Evolutionary conservation across 2,113 vertebrate species (phyloP).

Genomic region (Pongo abelii): DNA sequence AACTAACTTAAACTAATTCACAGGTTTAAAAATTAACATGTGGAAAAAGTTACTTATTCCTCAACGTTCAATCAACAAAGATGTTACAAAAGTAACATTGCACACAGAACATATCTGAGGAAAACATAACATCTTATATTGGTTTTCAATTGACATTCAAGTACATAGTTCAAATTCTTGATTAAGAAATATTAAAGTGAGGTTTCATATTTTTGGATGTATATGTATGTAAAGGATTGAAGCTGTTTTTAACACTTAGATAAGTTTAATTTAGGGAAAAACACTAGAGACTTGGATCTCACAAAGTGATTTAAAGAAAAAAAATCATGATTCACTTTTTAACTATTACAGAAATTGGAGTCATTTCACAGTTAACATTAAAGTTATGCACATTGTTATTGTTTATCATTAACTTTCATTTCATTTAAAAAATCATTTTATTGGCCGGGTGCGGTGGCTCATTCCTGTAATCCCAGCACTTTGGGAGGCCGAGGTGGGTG

Average conservation of each 20-base stretch:
- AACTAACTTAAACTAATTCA: slow-evolving; percentile 33
- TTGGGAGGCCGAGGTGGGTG: too few relatives aligned
- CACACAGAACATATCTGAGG: neutral
- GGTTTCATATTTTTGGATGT: neutral
- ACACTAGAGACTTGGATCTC: slow-evolving; percentile 9
- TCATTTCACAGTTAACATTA: neutral
- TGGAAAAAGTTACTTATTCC: slow-evolving; percentile 23
- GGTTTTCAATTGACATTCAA: slow-evolving; percentile 36
- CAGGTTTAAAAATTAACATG: slow-evolving; percentile 27
- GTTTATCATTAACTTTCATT: slow-evolving; percentile 21
- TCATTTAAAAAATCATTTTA: neutral
- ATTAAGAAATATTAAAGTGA: slow-evolving; percentile 41
- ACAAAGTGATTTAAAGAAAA: slow-evolving; percentile 34
- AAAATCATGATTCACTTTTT: neutral
- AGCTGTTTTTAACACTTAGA: slow-evolving; percentile 39
- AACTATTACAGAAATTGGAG: neutral
- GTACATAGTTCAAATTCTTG: neutral
- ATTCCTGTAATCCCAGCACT: too few relatives aligned
- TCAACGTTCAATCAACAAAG: slow-evolving; percentile 28
- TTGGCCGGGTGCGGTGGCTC: neutral
- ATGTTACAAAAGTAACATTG: neutral
- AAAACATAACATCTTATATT: slow-evolving; percentile 12
- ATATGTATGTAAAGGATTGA: neutral
- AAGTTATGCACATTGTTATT: neutral
- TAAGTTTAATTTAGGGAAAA: neutral